These are phyloP conservation scores for Panagrolaimus sp. DNA, from an alignment of 1,140 invertebrate genomes.

Conservation along the genomic window DNA sequence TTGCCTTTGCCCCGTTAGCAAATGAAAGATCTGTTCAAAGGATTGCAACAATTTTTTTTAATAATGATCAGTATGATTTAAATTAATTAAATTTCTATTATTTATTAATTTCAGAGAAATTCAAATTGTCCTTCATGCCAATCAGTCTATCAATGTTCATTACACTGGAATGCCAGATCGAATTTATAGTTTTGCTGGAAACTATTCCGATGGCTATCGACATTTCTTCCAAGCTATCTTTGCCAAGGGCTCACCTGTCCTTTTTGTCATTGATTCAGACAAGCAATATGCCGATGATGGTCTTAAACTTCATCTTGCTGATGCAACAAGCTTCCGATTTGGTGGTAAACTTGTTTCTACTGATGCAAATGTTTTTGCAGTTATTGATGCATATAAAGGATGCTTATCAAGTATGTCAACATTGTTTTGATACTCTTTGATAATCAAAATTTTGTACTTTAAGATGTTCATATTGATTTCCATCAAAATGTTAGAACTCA, in stretches of 20 bases:
- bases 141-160: slow-evolving; percentile 23
- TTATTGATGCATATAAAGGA: slow-evolving; percentile 22
- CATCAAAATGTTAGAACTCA: slow-evolving; percentile 34
- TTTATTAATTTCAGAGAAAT: slow-evolving; percentile 28
- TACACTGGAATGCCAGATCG: not conserved
- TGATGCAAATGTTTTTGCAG: not conserved
- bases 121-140: slow-evolving; percentile 29
- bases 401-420: slow-evolving; percentile 39
- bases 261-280: slow-evolving; percentile 35
- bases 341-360: slow-evolving; percentile 29
- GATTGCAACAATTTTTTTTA: slow-evolving; percentile 31
- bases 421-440: slow-evolving; percentile 13
- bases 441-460: slow-evolving; percentile 16
- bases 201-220: slow-evolving; percentile 38
- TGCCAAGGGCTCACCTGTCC: not conserved
- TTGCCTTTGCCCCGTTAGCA: slow-evolving; percentile 30
- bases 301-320: slow-evolving; percentile 31
- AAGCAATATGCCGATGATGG: slow-evolving; percentile 25
- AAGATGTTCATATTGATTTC: slow-evolving; percentile 42
- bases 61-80: slow-evolving; percentile 21
- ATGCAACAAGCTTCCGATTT: slow-evolving; percentile 39
- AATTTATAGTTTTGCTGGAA: slow-evolving; percentile 23
- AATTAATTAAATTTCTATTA: slow-evolving; percentile 17
- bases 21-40: slow-evolving; percentile 18
- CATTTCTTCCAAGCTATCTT: slow-evolving; percentile 43